Evolutionary conservation across 2,888 invertebrate species (phyloP), one percentile per base, ranked within the genome.

Genomic region (Spisula subtruncata): DNA sequence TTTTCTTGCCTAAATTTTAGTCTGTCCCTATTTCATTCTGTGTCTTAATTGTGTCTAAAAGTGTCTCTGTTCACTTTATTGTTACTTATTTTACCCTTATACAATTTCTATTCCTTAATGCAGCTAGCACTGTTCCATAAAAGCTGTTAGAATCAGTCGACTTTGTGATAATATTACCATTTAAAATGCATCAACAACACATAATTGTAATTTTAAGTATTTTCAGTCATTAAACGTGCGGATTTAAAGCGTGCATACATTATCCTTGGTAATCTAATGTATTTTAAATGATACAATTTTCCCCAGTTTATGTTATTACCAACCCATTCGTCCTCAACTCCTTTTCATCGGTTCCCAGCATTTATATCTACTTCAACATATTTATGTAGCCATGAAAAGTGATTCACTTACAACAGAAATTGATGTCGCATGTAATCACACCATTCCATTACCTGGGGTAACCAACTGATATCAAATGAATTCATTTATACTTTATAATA

Each of bases 271-370:
- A 66, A 12, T 66, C 6, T n/a, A 66, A 66, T 66, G 60, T 66
- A 66, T 66, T 66, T 66, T 66, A 66, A 66, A 66, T n/a, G 25
- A 66, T 20, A 66, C 25, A 66, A 66, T 66, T 66, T n/a, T 66
- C n/a, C 60, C 60, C 10, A 66, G 60, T 66, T 66, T 66, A 66
- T 66, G 60, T 66, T 25, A 66, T 66, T 66, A 25, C 8, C n/a
- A 25, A 0, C n/a, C 25, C 12, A 25, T 66, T 25, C 60, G 5
- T n/a, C n/a, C 25, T 25, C n/a, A 66, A 10, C 25, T 66, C 1
- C 10, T n/a, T 10, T 25, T 56, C 56, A n/a, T 20, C 54, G 14
- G 2, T 25, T 60, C 60, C 25, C n/a, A 66, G n/a, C 25, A 25
- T n/a, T 66, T 25, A 25, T 66, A 66, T n/a, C 60, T 25, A 66